phyloP scores from a whole-genome alignment of 2,113 vertebrate genomes.

The Aldabrachelys gigantea region DNA sequence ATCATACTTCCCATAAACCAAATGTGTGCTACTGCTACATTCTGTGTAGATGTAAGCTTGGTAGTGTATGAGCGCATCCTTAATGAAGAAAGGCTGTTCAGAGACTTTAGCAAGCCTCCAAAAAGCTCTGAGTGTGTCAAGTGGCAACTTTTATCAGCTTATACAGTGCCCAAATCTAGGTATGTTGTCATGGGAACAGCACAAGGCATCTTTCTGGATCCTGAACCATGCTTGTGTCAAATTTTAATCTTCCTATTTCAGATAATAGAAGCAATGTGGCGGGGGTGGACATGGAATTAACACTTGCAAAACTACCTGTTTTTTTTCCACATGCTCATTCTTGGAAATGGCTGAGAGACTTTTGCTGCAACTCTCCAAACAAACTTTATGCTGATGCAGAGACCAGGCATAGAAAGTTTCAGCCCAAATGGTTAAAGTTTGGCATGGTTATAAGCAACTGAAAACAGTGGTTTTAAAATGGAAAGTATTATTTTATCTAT shows the following conservation, averaged over 20 bases:
- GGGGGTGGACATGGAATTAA: neutral
- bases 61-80: neutral
- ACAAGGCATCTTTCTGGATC: neutral
- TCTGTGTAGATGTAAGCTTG: neutral
- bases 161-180: constrained; percentile 11
- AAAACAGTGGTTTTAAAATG: constrained; percentile 13
- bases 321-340: neutral
- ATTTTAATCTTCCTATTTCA: neutral
- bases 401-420: constrained; percentile 18
- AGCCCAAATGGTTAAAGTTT: constrained; percentile 19
- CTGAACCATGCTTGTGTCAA: neutral
- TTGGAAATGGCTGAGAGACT: neutral
- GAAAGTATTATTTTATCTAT: neutral
- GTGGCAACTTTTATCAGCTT: constrained; percentile 29
- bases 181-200: neutral
- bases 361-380: neutral
- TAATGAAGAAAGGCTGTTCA: neutral
- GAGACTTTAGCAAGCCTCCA: neutral
- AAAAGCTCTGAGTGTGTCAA: neutral
- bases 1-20: neutral
- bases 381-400: neutral
- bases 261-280: neutral
- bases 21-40: neutral
- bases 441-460: neutral
- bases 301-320: neutral